These are phyloP conservation scores for Lycophotia porphyrea DNA, from an alignment of 2,888 invertebrate genomes.

Conservation along the genomic window DNA sequence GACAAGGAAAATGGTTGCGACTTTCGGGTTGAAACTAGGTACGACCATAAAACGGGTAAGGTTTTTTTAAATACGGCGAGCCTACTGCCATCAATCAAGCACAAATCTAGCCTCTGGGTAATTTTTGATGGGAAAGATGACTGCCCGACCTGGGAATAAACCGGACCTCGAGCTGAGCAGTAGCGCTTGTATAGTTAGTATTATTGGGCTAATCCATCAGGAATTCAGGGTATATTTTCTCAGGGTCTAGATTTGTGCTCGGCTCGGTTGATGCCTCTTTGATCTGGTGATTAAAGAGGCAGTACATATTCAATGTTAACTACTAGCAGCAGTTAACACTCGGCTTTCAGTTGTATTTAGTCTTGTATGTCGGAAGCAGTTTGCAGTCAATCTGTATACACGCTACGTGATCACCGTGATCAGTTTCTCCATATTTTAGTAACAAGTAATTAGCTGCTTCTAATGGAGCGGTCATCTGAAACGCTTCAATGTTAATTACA, in stretches of 20 bases:
- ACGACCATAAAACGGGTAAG: not conserved
- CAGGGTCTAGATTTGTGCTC: not conserved
- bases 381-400: conserved; percentile 39
- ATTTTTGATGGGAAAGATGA: too few species aligned
- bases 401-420: conserved; percentile 10
- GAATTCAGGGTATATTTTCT: not conserved
- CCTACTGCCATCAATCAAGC: not conserved
- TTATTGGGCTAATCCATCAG: not conserved
- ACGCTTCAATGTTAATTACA: conserved; percentile 53
- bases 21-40: too few species aligned
- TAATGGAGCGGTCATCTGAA: conserved; percentile 48
- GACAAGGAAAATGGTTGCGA: too few species aligned
- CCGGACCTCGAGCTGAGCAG: not conserved
- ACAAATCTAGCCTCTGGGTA: not conserved
- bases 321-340: not conserved
- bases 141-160: not conserved
- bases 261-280: not conserved
- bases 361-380: not conserved
- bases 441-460: conserved; percentile 54
- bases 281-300: not conserved
- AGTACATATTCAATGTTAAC: not conserved
- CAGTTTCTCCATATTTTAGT: conserved; percentile 30
- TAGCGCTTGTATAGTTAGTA: too few species aligned
- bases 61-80: not conserved
- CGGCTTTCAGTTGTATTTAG: not conserved